Evolutionary conservation across 2,888 invertebrate species (phyloP), one percentile per base, ranked within the genome.

Genomic region (Thymelicus acteon): DNA sequence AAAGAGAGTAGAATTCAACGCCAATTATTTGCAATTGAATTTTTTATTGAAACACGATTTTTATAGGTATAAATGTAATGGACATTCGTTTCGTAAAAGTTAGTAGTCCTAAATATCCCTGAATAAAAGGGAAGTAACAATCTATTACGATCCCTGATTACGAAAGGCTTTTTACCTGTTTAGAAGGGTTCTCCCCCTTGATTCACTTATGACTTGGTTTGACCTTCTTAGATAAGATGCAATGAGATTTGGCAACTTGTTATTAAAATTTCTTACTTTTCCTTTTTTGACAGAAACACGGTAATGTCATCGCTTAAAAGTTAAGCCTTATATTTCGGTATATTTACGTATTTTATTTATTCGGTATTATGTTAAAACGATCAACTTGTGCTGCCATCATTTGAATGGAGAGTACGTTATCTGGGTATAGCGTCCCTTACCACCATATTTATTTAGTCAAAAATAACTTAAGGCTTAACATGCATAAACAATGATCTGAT

Each of bases 141-240:
- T 63, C 57, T 70, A 57, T 62, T 67, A 61, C 52, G 52, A 19
- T 54, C 44, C 40, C 61, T 44, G 24, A 15, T 69, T 19, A 48
- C 57, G 15, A 13, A 60, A 49, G 63, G 37, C 62, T 24, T 62
- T 31, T 60, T 44, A 62, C 62, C 57, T 57, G 54, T 37, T 12
- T 49, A 44, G 39, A 63, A 58, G 40, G 24, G 63, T 58, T 64
- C 39, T 40, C 49, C 44, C 57, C 44, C 63, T 62, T 64, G 69
- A 70, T 64, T 64, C 64, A 64, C 63, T 70, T 70, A 64, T 60
- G 69, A 64, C 39, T 70, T 60, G 49, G 63, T 70, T 70, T 60
- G 63, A 70, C 54, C 60, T 70, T 49, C 58, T 24, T 70, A 37
- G 44, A 57, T 19, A 12, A 19, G 2, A 68, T 12, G 49, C 1